A percentile compares a stretch with the other conserved stretches of the same genome.
Conservation (phyloP, 2,113 vertebrate species). For the Eurypyga helias region DNA sequence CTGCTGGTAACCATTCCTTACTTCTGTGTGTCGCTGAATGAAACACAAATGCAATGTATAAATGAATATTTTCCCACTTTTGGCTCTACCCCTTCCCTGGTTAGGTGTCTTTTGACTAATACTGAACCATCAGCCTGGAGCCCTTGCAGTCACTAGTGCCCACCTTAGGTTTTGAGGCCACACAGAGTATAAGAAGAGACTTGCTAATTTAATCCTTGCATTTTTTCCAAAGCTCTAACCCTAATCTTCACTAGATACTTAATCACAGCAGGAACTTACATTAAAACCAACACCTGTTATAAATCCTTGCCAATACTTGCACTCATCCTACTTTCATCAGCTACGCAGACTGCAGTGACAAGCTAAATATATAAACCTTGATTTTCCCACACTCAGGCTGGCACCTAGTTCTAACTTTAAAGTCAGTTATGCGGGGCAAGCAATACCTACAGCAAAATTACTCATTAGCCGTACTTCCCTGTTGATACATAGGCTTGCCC, state of each 20-base stretch:
- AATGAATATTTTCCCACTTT: not conserved
- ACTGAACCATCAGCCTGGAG: not conserved
- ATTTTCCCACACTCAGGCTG: slow-evolving; percentile 28
- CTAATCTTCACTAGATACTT: not conserved
- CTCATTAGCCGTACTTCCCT: not conserved
- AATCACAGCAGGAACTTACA: slow-evolving; percentile 10
- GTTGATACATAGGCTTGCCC: not conserved
- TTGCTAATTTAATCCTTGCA: not conserved
- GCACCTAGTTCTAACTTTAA: not conserved
- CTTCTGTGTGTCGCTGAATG: not conserved
- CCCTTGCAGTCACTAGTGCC: not conserved
- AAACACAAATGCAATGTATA: not conserved
- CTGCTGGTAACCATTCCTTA: not conserved
- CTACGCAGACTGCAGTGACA: not conserved
- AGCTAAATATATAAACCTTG: slow-evolving; percentile 30
- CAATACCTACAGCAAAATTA: not conserved
- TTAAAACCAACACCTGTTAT: slow-evolving; percentile 3
- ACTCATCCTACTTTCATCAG: not conserved
- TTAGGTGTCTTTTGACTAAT: not conserved
- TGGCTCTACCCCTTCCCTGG: not conserved
- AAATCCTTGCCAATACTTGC: slow-evolving; percentile 34
- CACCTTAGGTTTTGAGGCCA: not conserved
- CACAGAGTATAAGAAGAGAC: not conserved
- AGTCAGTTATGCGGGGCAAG: not conserved
- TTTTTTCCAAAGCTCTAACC: not conserved